A percentile compares a stretch with the other conserved stretches of the same genome.
phyloP scores from a whole-genome alignment of 2,113 vertebrate genomes.

The Sylvia atricapilla region DNA sequence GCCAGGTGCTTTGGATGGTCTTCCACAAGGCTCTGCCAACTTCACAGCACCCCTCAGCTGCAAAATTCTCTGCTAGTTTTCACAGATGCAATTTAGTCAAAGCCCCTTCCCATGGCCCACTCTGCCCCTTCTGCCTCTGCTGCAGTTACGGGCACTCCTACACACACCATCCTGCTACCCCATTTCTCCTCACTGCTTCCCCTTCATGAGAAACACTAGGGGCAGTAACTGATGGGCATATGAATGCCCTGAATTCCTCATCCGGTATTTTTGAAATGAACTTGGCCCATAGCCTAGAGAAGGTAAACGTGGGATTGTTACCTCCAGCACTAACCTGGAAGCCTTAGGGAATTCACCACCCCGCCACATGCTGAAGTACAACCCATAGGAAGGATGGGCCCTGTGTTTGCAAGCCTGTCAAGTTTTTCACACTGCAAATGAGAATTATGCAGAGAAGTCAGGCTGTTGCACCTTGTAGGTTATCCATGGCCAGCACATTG shows the following conservation, averaged over 20 bases:
- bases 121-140: not conserved
- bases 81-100: not conserved
- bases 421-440: not conserved
- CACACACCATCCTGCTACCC: not conserved
- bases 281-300: not conserved
- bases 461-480: not conserved
- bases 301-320: not conserved
- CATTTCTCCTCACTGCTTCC: not conserved
- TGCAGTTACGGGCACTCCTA: fast-evolving
- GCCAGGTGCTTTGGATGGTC: conserved; percentile 44
- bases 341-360: not conserved
- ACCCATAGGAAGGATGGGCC: not conserved
- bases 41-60: not conserved
- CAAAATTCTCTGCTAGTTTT: not conserved
- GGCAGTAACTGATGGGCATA: not conserved
- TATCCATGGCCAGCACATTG: not conserved
- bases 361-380: not conserved
- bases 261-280: not conserved
- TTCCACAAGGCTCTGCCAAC: conserved; percentile 10
- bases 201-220: not conserved
- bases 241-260: fast-evolving
- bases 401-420: not conserved
- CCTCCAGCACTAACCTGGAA: not conserved
- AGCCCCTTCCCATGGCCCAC: not conserved
- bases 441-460: not conserved